Percentiles rank a stretch among this genome's conserved stretches.
Conservation (phyloP, 2,113 vertebrate species). For the Phalacrocorax pelagicus region DNA sequence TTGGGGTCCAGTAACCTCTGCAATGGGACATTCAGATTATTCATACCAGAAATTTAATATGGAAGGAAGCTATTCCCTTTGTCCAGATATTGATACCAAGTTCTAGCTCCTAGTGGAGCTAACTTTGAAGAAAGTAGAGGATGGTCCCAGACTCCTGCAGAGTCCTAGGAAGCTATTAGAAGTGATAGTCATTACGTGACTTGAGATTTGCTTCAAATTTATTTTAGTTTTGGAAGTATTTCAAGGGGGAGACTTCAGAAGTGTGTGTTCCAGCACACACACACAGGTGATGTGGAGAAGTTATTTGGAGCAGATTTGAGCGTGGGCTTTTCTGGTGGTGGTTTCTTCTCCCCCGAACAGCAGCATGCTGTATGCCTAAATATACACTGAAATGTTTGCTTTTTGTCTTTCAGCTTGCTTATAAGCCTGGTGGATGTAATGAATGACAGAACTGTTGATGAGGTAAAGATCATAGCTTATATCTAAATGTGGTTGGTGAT, state of each 20-base stretch:
- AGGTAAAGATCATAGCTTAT: conserved; percentile 75
- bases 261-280: background rate
- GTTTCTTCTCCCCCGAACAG: background rate
- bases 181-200: background rate
- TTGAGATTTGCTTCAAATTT: background rate
- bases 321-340: background rate
- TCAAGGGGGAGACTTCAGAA: background rate
- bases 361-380: background rate
- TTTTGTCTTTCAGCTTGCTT: conserved; percentile 76
- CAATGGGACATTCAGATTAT: background rate
- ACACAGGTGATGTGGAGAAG: background rate
- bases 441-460: conserved; percentile 83
- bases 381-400: background rate
- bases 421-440: conserved; percentile 89
- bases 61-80: background rate
- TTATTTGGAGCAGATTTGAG: background rate
- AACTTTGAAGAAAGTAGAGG: background rate
- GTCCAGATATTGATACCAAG: background rate
- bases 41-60: background rate
- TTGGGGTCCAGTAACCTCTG: background rate
- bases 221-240: background rate
- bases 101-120: background rate
- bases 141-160: background rate
- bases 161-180: background rate
- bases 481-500: background rate